Evolutionary conservation across 2,888 invertebrate genomes (phyloP).

Genomic region (Drosophila crucigera): DNA sequence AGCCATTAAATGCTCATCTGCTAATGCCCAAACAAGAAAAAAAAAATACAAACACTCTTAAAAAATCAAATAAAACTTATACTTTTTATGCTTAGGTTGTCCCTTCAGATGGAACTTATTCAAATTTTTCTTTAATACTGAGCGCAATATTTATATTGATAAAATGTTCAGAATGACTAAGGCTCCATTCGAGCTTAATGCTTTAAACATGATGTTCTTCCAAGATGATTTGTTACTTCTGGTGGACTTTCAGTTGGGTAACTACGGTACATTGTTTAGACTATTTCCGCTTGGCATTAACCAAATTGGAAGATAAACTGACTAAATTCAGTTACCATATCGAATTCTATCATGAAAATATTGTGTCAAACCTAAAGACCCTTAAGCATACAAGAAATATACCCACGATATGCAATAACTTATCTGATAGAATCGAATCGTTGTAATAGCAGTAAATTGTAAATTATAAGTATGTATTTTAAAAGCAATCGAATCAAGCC

Average conservation of each 20-base stretch:
- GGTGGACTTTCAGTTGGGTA: conserved; percentile 77
- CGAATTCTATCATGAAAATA: conserved; percentile 73
- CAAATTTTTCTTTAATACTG: conserved; percentile 66
- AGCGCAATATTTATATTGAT: conserved; percentile 47
- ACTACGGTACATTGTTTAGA: conserved; percentile 76
- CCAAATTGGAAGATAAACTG: conserved; percentile 74
- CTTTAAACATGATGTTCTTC: conserved; percentile 75
- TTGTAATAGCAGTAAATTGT: conserved; percentile 15
- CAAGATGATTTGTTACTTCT: conserved; percentile 59
- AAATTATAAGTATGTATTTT: background rate
- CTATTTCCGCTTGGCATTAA: conserved; percentile 78
- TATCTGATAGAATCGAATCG: conserved; percentile 13
- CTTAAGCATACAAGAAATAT: conserved; percentile 70
- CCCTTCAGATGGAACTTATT: conserved; percentile 41
- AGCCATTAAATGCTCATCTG: background rate
- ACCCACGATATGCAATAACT: conserved; percentile 63
- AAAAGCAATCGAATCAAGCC: background rate
- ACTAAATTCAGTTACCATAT: conserved; percentile 80
- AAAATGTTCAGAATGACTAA: conserved; percentile 33
- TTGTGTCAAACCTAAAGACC: conserved; percentile 65
- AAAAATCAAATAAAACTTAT: no score
- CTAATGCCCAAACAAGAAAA: background rate
- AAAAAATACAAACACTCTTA: background rate
- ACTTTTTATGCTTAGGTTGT: conserved; percentile 57
- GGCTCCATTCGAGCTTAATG: conserved; percentile 68